Conservation (phyloP, 2,113 vertebrate species). For the Taurulus bubalis region DNA sequence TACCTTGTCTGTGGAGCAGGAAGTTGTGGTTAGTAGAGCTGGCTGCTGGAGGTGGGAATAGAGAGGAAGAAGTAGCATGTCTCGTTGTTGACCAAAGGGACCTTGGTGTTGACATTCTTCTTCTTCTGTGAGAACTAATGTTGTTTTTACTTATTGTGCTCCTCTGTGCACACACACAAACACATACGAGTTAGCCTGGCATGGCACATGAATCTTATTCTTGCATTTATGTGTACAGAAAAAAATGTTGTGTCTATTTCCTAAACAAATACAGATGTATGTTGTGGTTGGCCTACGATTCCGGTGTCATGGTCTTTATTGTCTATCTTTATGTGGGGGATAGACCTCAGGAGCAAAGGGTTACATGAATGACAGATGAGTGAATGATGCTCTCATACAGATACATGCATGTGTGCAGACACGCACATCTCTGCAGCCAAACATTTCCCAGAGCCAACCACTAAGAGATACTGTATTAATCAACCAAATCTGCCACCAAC, state of each 20-base stretch:
- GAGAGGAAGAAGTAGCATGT: slow-evolving; percentile 29
- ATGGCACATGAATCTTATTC: slow-evolving; percentile 11
- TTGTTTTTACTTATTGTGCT: slow-evolving; percentile 29
- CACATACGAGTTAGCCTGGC: background rate
- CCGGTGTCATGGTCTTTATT: slow-evolving; percentile 60
- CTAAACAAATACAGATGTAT: slow-evolving; percentile 72
- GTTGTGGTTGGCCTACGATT: slow-evolving; percentile 62
- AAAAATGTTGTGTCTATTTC: slow-evolving; percentile 52
- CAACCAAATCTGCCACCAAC: slow-evolving; percentile 48
- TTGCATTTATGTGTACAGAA: slow-evolving; percentile 26
- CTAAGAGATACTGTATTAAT: slow-evolving; percentile 43
- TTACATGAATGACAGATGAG: slow-evolving; percentile 52
- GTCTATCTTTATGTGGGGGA: slow-evolving; percentile 52
- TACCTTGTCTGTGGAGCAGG: slow-evolving; percentile 31
- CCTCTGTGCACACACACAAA: slow-evolving; percentile 10
- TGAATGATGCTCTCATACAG: slow-evolving; percentile 42
- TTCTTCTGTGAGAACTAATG: slow-evolving; percentile 13
- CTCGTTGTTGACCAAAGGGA: slow-evolving; percentile 42
- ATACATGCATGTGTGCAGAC: background rate
- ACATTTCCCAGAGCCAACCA: slow-evolving; percentile 23
- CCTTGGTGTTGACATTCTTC: slow-evolving; percentile 49
- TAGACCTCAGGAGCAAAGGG: slow-evolving; percentile 35
- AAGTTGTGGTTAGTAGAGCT: background rate
- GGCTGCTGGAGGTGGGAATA: slow-evolving; percentile 27
- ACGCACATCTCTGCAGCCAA: slow-evolving; percentile 53